Conservation (phyloP, 2,113 vertebrate species). For the Mus musculus region DNA sequence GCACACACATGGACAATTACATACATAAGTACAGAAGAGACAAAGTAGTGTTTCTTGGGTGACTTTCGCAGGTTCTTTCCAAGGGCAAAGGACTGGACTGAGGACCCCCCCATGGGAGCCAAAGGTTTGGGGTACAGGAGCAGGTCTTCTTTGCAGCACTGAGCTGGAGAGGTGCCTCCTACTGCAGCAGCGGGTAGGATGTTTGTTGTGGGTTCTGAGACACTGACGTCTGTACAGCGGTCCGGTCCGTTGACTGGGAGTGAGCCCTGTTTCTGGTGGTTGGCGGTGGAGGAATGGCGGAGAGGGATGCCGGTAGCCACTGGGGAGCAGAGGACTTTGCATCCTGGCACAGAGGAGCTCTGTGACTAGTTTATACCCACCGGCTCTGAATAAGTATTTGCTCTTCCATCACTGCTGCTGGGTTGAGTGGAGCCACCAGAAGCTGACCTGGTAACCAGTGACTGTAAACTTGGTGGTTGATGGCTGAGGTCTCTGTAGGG, state of each 20-base stretch:
- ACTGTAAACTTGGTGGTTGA: not conserved
- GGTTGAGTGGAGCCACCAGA: not conserved
- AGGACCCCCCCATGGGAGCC: not conserved
- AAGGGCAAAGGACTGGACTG: too few relatives aligned
- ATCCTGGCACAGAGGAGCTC: not conserved
- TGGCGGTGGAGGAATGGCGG: not conserved
- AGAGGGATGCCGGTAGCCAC: too few relatives aligned
- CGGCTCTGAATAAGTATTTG: fast-evolving
- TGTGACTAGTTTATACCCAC: not conserved
- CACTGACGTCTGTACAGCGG: not conserved
- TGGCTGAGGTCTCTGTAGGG: not conserved
- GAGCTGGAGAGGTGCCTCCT: not conserved
- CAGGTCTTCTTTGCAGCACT: not conserved
- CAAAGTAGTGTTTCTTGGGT: not conserved
- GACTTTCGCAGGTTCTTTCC: not conserved
- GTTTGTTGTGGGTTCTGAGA: not conserved
- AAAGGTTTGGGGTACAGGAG: not conserved
- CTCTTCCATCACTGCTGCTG: not conserved
- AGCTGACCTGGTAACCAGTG: not conserved
- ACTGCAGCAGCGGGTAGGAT: not conserved
- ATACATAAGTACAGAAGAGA: not conserved
- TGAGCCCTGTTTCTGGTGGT: not conserved
- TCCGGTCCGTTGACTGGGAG: not conserved
- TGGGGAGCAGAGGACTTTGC: not conserved
- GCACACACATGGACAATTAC: not conserved